A percentile compares a stretch with the other conserved stretches of the same genome.
Conservation (phyloP, 2,888 invertebrate species). For the Ophion costatus region DNA sequence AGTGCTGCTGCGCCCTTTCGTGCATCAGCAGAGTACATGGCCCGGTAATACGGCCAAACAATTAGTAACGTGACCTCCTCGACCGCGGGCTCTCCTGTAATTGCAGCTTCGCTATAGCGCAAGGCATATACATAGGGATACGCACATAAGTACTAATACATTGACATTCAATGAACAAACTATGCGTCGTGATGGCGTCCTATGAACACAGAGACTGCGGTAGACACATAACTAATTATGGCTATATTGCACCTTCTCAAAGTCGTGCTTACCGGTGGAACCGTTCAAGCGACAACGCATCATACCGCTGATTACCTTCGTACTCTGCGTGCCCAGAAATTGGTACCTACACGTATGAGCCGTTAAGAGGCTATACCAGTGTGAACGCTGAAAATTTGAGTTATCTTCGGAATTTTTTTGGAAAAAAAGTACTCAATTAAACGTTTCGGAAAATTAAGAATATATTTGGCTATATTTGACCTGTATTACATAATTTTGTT, state of each 20-base stretch:
- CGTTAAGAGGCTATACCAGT: no score
- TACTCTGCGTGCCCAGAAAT: neutral
- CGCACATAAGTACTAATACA: constrained; percentile 4
- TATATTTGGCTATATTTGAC: no score
- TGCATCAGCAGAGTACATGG: neutral
- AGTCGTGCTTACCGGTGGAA: constrained; percentile 25
- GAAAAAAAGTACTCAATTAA: no score
- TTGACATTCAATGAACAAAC: constrained; percentile 11
- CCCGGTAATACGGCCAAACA: constrained; percentile 23
- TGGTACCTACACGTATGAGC: neutral
- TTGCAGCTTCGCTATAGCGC: constrained; percentile 27
- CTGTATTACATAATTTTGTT: no score
- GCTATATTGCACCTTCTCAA: constrained; percentile 42
- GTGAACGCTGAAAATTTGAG: no score
- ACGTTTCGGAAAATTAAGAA: no score
- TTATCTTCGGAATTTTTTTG: no score
- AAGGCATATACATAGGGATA: constrained; percentile 1
- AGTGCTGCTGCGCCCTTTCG: neutral
- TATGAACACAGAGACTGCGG: neutral
- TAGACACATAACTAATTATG: constrained; percentile 31
- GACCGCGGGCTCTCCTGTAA: constrained; percentile 35
- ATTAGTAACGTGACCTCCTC: constrained; percentile 17
- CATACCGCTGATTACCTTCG: constrained; percentile 3
- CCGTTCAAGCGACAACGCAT: neutral
- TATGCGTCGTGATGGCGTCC: neutral